Evolutionary conservation across 2,797 vertebrate species (phyloP).

Genomic region (Netta rufina): DNA sequence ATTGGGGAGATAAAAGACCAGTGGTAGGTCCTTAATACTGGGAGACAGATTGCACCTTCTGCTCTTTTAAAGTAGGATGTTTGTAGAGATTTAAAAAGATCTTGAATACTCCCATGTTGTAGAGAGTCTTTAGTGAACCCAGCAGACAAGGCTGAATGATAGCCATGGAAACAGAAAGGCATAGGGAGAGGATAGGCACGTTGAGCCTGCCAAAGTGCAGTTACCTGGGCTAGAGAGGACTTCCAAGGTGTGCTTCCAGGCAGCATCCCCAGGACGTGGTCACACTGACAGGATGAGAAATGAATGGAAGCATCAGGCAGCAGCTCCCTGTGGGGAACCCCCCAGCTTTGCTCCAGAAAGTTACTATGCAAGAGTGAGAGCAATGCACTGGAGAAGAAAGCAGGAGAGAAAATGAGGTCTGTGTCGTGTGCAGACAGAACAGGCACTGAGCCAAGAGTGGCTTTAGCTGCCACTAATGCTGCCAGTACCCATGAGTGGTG

Average conservation of each 20-base stretch:
- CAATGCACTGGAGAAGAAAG: not conserved
- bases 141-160: not conserved
- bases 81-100: not conserved
- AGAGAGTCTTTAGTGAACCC: not conserved
- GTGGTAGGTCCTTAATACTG: fast-evolving
- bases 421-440: not conserved
- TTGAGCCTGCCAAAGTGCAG: not conserved
- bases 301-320: not conserved
- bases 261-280: fast-evolving
- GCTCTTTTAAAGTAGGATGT: not conserved
- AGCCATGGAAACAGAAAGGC: not conserved
- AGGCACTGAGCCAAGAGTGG: not conserved
- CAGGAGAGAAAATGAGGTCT: not conserved
- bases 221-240: not conserved
- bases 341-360: not conserved
- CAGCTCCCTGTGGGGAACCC: not conserved
- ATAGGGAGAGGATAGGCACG: not conserved
- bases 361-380: not conserved
- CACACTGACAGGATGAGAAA: not conserved
- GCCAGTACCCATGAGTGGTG: not conserved
- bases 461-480: not conserved
- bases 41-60: not conserved
- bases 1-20: not conserved
- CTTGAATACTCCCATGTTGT: not conserved
- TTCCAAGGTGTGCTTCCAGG: not conserved